phyloP scores from a whole-genome alignment of 2,888 invertebrate species.

The Drosophila mimica region DNA sequence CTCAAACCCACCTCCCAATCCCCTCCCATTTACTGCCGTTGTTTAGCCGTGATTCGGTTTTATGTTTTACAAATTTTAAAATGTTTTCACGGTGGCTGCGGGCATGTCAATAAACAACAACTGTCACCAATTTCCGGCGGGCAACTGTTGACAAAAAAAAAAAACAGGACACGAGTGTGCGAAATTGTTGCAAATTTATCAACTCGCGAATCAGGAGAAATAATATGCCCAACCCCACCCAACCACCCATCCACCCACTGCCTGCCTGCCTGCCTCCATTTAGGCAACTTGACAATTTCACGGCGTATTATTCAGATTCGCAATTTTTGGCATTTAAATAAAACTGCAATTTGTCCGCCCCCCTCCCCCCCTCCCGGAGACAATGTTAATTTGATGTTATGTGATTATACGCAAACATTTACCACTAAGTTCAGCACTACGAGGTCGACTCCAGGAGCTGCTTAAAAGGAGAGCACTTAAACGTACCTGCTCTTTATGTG shows the following conservation, averaged over 20 bases:
- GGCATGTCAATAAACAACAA: slow-evolving; percentile 83
- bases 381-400: slow-evolving; percentile 71
- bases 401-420: slow-evolving; percentile 63
- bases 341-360: slow-evolving; percentile 80
- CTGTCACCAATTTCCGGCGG: slow-evolving; percentile 80
- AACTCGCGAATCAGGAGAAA: slow-evolving; percentile 68
- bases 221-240: slow-evolving; percentile 5
- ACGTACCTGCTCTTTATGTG: neutral
- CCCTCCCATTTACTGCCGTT: neutral
- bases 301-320: slow-evolving; percentile 80
- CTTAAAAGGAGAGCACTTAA: neutral
- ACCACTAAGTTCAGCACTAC: slow-evolving; percentile 42
- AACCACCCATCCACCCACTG: slow-evolving; percentile 1
- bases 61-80: slow-evolving; percentile 83
- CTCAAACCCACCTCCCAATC: neutral
- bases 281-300: slow-evolving; percentile 76
- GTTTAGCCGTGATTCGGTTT: slow-evolving; percentile 61
- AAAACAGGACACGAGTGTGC: slow-evolving; percentile 73
- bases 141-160: slow-evolving; percentile 46
- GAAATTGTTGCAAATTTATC: slow-evolving; percentile 83
- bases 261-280: neutral
- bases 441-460: neutral
- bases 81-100: slow-evolving; percentile 84
- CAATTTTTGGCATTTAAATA: slow-evolving; percentile 81
- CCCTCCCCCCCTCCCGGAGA: slow-evolving; percentile 10